Base-by-base conservation (phyloP, 2,888 invertebrate species). In the Meteorus cinctellus region DNA sequence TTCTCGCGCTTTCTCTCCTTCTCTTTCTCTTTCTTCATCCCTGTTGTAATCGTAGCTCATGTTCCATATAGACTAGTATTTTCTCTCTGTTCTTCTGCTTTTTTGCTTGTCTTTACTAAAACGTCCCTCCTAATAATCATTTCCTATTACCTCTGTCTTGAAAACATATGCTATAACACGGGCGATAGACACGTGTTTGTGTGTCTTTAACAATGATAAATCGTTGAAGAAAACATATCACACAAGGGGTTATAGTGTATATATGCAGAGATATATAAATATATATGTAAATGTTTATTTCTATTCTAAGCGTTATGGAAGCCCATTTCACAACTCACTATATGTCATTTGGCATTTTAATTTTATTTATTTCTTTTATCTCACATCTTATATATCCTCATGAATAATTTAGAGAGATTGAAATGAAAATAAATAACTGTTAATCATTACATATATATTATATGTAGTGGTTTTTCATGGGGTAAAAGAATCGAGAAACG, bases 221-320 rank as follows among this genome's bases (percentile, higher is more conserved):
- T 73, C 63, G 51, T 66, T 45, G 66, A 66, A 51, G 66, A 73
- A 73, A 29, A 51, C 67, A 66, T 45, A 48, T 55, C 55, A 55
- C 19, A 55, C n/a, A 19, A 24, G 55, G 19, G 19, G 55, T 55
- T 19, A 19, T 19, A 5, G 55, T 41, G 41, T 41, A 41, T 41
- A 3, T 8, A 55, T 48, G 48, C 3, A n/a, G n/a, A 48, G 16
- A 48, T 48, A 48, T n/a, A 48, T 48, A n/a, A n/a, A 48, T 48
- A n/a, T 48, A 48, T 48, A 48, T n/a, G n/a, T 48, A 48, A 48
- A 48, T 55, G 71, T 72, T 74, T 75, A 70, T 72, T 74, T 75
- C 72, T 36, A 77, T 73, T 75, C 75, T 78, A 75, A 78, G 77
- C 74, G 76, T 77, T 59, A 51, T 34, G 36, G 67, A 63, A 70